A percentile compares a stretch with the other conserved stretches of the same genome.
These are phyloP conservation scores for Fundulus diaphanus DNA, from an alignment of 2,797 vertebrate genomes.

Conservation along the genomic window DNA sequence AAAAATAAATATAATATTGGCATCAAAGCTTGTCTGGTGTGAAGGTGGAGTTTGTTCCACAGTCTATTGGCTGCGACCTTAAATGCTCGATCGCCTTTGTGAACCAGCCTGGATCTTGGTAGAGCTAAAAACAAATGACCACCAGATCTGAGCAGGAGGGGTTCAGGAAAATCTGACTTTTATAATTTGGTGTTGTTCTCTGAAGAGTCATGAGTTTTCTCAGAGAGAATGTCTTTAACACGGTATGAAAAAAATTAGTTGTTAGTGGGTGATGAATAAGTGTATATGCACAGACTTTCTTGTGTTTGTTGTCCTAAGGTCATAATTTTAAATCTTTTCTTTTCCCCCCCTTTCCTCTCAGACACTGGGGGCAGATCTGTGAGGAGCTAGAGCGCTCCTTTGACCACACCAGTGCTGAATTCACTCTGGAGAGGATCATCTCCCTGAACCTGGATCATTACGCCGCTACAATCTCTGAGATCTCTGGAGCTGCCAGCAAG, in stretches of 20 bases:
- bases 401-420: constrained; percentile 79
- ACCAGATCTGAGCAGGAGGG: no score
- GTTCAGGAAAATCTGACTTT: no score
- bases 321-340: background rate
- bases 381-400: constrained; percentile 81
- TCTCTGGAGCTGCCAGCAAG: constrained; percentile 87
- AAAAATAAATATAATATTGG: no score
- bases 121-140: no score
- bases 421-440: constrained; percentile 86
- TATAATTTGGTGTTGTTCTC: no score
- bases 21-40: no score
- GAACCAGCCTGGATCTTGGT: no score
- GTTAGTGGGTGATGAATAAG: background rate
- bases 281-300: background rate
- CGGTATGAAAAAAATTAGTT: background rate
- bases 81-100: no score
- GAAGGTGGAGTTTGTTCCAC: no score
- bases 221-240: background rate
- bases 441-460: constrained; percentile 84
- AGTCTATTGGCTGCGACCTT: no score
- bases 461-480: constrained; percentile 81
- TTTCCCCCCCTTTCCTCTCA: constrained; percentile 58
- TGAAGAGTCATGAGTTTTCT: background rate
- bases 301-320: no score
- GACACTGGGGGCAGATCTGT: constrained; percentile 89